Evolutionary conservation across 2,888 invertebrate species (phyloP), one percentile per base, ranked within the genome.

Genomic region (Caradrina kadenii): DNA sequence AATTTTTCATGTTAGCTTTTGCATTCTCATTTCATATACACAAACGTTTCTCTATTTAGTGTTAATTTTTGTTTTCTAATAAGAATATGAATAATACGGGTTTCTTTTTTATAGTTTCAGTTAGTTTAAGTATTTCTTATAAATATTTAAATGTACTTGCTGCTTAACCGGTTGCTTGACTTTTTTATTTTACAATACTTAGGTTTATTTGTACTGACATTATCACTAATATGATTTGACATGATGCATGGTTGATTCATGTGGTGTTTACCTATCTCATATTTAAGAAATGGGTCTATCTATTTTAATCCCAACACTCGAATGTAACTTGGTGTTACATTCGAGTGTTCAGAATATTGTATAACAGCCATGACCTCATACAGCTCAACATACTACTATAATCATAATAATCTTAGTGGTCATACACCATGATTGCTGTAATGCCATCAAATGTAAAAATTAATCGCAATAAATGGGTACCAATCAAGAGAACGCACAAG

Each of bases 401-500:
- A 50, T 45, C 48, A 45, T 22, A 73, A 60, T 64, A 19, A 54
- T 73, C 60, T 52, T 19, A 45, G 49, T 66, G 49, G 19, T 53
- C 52, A 52, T 60, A 63, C 62, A 68, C 48, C 39, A 19, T 60
- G 62, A 76, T 80, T 80, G 53, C 67, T 72, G 69, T 74, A 69
- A 74, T 66, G 68, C 66, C 60, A 68, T 80, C 26, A 60, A 66
- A 78, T 69, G 55, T 63, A 80, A 69, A 76, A 73, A 75, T 56
- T 63, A 61, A 75, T 69, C 58, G 64, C 71, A 67, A 83, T 81
- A 73, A 78, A 80, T 69, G 61, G 26, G 58, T 71, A 62, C 56
- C 75, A 74, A 69, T 73, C 60, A 75, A 75, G 81, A 85, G 82
- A 86, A 82, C 87, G 84, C 85, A 88, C 82, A 85, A 79, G 83